Evolutionary conservation across 1,140 invertebrate species (phyloP).

Genomic region (Drosophila varians): DNA sequence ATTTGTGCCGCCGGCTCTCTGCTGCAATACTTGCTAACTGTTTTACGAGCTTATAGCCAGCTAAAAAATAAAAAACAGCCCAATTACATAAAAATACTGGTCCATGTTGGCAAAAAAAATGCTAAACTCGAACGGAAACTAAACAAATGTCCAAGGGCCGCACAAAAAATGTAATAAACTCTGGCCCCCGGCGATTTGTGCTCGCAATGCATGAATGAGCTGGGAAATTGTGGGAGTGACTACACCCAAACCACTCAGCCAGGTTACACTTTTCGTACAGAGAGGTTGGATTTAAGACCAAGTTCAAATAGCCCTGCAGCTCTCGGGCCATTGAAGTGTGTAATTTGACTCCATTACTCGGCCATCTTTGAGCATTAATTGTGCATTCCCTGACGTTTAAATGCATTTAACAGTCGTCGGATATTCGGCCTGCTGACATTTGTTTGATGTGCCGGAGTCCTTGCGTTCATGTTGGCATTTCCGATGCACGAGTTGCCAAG

Average conservation of each 20-base stretch:
- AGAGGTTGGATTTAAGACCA: background rate
- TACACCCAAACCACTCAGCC: too few species aligned
- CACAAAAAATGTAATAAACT: slow-evolving; percentile 68
- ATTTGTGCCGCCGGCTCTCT: slow-evolving; percentile 60
- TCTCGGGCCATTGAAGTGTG: slow-evolving; percentile 5
- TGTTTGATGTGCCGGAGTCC: slow-evolving; percentile 29
- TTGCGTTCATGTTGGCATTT: slow-evolving; percentile 12
- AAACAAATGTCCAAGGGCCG: slow-evolving; percentile 62
- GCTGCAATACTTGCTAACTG: slow-evolving; percentile 44
- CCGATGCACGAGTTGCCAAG: background rate
- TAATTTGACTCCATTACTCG: slow-evolving; percentile 17
- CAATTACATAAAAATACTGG: slow-evolving; percentile 2
- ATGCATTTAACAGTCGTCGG: slow-evolving; percentile 61
- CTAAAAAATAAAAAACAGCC: slow-evolving; percentile 9
- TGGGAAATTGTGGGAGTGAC: background rate
- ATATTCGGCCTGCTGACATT: slow-evolving; percentile 47
- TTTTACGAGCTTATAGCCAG: slow-evolving; percentile 56
- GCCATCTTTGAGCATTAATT: slow-evolving; percentile 45
- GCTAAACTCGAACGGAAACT: slow-evolving; percentile 37
- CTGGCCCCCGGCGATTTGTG: slow-evolving; percentile 36
- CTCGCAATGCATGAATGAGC: slow-evolving; percentile 27
- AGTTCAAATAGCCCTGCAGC: background rate
- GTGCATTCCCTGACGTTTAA: slow-evolving; percentile 63
- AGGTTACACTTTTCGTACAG: background rate
- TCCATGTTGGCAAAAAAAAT: slow-evolving; percentile 13